phyloP scores from a whole-genome alignment of 2,113 vertebrate species.

The Eptatretus burgeri region DNA sequence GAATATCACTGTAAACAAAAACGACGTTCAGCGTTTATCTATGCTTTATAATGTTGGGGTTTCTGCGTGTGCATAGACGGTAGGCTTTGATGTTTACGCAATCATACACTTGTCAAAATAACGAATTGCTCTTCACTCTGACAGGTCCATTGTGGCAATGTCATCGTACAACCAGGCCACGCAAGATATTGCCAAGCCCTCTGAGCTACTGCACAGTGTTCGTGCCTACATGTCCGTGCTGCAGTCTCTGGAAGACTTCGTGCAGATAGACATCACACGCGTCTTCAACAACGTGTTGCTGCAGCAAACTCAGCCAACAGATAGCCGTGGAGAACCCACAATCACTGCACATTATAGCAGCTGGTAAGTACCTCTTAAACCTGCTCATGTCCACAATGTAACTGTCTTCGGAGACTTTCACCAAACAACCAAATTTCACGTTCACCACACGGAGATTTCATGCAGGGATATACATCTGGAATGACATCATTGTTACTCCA shows the following conservation, averaged over 20 bases:
- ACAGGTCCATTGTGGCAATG: conserved; percentile 45
- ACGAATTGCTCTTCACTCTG: conserved; percentile 9
- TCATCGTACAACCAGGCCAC: conserved; percentile 32
- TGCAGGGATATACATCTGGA: no score
- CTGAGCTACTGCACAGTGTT: conserved; percentile 34
- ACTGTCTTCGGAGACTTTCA: no score
- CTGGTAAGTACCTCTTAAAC: conserved; percentile 26
- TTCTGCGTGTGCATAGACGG: no score
- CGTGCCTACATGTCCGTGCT: conserved; percentile 27
- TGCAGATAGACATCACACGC: conserved; percentile 32
- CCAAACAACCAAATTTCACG: no score
- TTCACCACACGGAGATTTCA: no score
- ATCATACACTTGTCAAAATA: no score
- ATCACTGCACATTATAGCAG: conserved; percentile 61
- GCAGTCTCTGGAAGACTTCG: conserved; percentile 22
- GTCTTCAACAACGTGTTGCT: conserved; percentile 33
- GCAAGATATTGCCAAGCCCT: conserved; percentile 47
- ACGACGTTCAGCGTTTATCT: no score
- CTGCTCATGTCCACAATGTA: no score
- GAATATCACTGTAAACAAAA: no score
- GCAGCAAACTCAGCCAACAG: conserved; percentile 57
- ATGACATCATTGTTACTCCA: no score
- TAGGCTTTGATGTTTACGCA: no score
- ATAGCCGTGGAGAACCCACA: conserved; percentile 32
- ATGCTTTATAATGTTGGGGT: no score